Conservation (phyloP, 1,140 invertebrate species). For the Cherax destructor region DNA sequence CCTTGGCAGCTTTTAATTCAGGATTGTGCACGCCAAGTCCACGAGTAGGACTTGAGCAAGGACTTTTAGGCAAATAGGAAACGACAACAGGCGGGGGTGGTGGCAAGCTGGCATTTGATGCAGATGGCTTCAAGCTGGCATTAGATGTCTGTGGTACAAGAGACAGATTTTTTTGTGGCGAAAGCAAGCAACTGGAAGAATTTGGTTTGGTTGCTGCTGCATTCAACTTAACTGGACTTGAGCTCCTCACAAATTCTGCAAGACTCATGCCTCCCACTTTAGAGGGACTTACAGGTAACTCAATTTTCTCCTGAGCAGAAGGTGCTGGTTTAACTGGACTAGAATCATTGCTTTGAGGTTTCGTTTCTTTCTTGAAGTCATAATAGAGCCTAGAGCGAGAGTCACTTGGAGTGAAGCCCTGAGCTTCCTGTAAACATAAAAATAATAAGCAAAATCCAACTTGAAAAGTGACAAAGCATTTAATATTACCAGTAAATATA, state of each 20-base stretch:
- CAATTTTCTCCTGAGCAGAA: neutral
- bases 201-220: constrained; percentile 25
- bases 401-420: constrained; percentile 70
- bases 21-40: constrained; percentile 28
- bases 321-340: constrained; percentile 11
- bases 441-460: neutral
- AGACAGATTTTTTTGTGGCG: neutral
- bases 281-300: constrained; percentile 40
- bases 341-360: neutral
- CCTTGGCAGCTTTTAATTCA: constrained; percentile 22
- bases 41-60: constrained; percentile 27
- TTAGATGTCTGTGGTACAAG: neutral
- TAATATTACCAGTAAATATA: too few species aligned
- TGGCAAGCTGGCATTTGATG: neutral
- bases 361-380: constrained; percentile 59
- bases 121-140: neutral
- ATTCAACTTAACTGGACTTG: constrained; percentile 43
- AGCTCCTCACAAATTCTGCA: constrained; percentile 47
- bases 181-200: constrained; percentile 31
- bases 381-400: constrained; percentile 66
- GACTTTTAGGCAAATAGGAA: constrained; percentile 59
- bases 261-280: constrained; percentile 48
- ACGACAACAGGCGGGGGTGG: constrained; percentile 50
- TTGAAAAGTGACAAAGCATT: too few species aligned
- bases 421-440: constrained; percentile 62